Evolutionary conservation across 2,888 invertebrate species (phyloP), one percentile per base, ranked within the genome.

Genomic region (Halictus quadricinctus): DNA sequence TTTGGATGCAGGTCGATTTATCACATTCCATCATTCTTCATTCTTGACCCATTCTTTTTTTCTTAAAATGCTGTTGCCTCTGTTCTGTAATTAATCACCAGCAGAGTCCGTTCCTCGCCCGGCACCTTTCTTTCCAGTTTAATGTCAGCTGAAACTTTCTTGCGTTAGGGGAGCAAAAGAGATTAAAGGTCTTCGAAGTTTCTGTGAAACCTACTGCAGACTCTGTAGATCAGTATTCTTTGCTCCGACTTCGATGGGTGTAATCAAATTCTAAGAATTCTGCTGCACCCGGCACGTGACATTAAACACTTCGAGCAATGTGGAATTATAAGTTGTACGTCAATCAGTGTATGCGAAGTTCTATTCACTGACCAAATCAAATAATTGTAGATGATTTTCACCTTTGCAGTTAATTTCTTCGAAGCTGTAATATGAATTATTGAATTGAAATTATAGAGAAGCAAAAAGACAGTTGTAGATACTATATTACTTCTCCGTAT

Each of bases 11-110:
- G 60, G 43, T 79, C 80, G 70, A 88, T 88, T 88, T 86, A 84
- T 88, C 81, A 86, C 76, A 78, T 84, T 64, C 60, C 54, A 60
- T 48, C 81, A 83, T 81, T 75, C 29, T 70, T 86, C 86, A 69
- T 86, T 81, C 69, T 69, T 41, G 36, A 41, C 76, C 75, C 54
- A 72, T 77, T 83, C 69, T 73, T 58, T 77, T 66, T 73, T 58
- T 69, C 50, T 74, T 48, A 73, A 46, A 77, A 72, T 60, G n/a
- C 64, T 73, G 83, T 75, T 73, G 73, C n/a, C 54, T 70, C 50
- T 46, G 69, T 64, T 50, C 76, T 41, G 76, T 83, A 88, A 88
- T 88, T 88, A 88, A 88, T 88, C 86, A 88, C 77, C 77, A 54
- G 46, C 72, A 50, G 72, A 81, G 75, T 25, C 64, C 43, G 72